Conservation (phyloP, 2,797 vertebrate genomes). For the Gobionotothen gibberifrons region DNA sequence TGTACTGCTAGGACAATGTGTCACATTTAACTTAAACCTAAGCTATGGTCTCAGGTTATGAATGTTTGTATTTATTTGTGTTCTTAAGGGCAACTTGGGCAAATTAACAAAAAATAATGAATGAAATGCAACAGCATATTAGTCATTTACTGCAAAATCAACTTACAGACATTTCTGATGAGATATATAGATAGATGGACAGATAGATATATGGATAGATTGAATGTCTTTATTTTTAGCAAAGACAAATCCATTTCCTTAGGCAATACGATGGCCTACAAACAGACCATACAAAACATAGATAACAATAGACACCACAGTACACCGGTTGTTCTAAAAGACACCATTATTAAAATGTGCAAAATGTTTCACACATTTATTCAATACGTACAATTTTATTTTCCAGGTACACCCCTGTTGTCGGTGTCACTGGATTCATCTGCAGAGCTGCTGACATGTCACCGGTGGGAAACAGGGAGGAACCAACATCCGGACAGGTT, state of each 20-base stretch:
- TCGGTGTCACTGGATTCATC: conserved; percentile 38
- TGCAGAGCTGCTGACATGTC: conserved; percentile 21
- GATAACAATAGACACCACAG: too few species aligned
- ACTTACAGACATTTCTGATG: neutral
- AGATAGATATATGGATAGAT: too few species aligned
- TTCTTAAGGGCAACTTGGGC: neutral
- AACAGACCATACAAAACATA: too few species aligned
- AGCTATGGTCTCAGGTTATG: neutral
- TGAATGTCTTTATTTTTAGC: too few species aligned
- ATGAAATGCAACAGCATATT: neutral
- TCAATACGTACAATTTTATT: conserved; percentile 17
- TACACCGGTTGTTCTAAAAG: too few species aligned
- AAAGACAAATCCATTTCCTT: too few species aligned
- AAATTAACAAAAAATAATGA: neutral
- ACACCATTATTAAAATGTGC: neutral
- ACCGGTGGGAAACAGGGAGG: conserved; percentile 33
- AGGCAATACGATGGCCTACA: too few species aligned
- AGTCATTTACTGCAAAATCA: neutral
- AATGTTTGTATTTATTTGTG: neutral
- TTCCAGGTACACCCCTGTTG: conserved; percentile 31
- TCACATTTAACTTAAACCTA: neutral
- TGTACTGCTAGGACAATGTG: conserved; percentile 3
- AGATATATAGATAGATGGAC: too few species aligned
- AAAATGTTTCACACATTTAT: neutral
- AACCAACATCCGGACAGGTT: conserved; percentile 67